Conservation (phyloP, 2,797 vertebrate genomes). For the Pitangus sulphuratus region DNA sequence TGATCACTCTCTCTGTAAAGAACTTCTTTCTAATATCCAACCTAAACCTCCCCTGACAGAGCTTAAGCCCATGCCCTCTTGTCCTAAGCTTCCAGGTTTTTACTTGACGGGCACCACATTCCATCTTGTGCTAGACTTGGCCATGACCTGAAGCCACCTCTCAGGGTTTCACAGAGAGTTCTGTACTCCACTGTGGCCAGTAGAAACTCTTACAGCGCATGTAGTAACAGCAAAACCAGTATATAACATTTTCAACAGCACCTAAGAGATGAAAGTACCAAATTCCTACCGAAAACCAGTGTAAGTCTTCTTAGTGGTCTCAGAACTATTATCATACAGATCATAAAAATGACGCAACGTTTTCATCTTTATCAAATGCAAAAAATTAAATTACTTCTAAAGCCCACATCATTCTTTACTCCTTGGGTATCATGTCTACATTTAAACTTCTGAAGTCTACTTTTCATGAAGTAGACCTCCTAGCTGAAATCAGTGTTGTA, state of each 20-base stretch:
- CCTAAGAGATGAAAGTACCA: neutral
- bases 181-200: fast-evolving
- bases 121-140: neutral
- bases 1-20: too few relatives aligned
- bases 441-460: neutral
- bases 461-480: neutral
- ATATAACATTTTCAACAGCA: neutral
- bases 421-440: fast-evolving
- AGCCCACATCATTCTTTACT: neutral
- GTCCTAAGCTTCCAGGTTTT: neutral
- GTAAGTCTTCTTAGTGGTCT: neutral
- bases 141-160: neutral
- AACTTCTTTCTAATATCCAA: too few relatives aligned
- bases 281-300: neutral
- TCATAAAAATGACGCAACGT: neutral
- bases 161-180: neutral
- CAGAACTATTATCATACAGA: neutral
- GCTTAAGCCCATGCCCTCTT: too few relatives aligned
- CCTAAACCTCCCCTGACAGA: too few relatives aligned
- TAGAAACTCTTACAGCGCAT: neutral
- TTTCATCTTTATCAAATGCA: neutral
- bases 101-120: neutral
- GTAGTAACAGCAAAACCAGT: neutral
- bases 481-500: neutral
- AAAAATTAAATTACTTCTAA: neutral